These are phyloP conservation scores for Gymnorhina tibicen DNA, from an alignment of 2,113 vertebrate genomes.

Conservation along the genomic window DNA sequence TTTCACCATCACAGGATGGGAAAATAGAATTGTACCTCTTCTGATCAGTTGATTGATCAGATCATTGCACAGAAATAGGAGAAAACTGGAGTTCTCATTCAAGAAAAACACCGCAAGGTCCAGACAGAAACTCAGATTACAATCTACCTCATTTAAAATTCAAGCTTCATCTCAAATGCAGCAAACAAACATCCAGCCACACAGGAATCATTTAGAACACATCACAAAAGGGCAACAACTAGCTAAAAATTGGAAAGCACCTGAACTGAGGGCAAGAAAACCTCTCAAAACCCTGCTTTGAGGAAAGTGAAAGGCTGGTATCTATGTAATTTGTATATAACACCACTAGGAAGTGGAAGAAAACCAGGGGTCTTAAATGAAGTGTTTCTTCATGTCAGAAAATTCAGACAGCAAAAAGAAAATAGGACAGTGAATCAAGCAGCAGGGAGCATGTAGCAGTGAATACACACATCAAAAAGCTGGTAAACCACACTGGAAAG, in stretches of 20 bases:
- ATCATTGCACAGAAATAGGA: not conserved
- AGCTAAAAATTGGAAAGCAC: not conserved
- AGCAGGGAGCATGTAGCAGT: not conserved
- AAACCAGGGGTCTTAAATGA: not conserved
- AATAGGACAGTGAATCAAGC: not conserved
- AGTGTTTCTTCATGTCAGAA: not conserved
- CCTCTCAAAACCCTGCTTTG: not conserved
- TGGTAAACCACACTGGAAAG: not conserved
- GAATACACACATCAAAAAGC: not conserved
- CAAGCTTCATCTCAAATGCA: constrained; percentile 10
- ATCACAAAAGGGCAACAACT: not conserved
- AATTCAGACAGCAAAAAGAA: not conserved
- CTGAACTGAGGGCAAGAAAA: not conserved
- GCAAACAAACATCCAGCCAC: not conserved
- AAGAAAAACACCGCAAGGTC: not conserved
- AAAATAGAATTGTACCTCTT: not conserved
- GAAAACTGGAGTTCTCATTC: not conserved
- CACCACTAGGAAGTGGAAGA: not conserved
- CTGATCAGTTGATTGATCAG: not conserved
- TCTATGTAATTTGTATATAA: not conserved
- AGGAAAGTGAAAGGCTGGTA: not conserved
- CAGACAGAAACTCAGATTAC: constrained; percentile 12
- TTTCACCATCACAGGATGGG: not conserved
- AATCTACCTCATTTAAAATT: constrained; percentile 2
- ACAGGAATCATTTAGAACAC: not conserved